phyloP scores from a whole-genome alignment of 2,113 vertebrate genomes.

The Ageneiosus marmoratus region DNA sequence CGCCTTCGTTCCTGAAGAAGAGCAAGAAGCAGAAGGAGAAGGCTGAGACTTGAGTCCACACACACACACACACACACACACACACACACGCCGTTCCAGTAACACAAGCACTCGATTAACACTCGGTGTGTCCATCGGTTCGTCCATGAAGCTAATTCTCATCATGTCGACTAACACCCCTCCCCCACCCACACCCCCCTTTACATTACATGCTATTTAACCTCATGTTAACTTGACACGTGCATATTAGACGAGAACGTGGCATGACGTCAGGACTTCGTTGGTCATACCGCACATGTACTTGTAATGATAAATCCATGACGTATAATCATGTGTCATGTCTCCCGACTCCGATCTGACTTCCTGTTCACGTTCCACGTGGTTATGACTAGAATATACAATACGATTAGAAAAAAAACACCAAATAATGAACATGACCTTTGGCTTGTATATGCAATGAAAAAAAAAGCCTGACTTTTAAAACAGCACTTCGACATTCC shows the following conservation, averaged over 20 bases:
- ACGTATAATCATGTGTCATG: slow-evolving; percentile 2
- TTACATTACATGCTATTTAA: slow-evolving; percentile 22
- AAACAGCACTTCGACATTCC: slow-evolving; percentile 70
- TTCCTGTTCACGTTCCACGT: slow-evolving; percentile 7
- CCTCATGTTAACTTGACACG: slow-evolving; percentile 54
- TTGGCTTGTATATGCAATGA: slow-evolving; percentile 62
- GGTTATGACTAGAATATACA: slow-evolving; percentile 28
- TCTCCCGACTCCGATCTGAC: slow-evolving; percentile 9
- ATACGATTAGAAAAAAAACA: neutral
- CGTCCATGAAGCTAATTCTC: neutral
- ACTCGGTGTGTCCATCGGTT: slow-evolving; percentile 50
- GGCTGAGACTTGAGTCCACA: slow-evolving; percentile 80
- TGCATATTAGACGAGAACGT: slow-evolving; percentile 62
- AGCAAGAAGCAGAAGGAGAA: slow-evolving; percentile 96
- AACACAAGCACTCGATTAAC: slow-evolving; percentile 13
- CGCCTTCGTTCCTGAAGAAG: slow-evolving; percentile 96
- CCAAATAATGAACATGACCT: slow-evolving; percentile 44
- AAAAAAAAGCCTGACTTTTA: slow-evolving; percentile 52
- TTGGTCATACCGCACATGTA: slow-evolving; percentile 60
- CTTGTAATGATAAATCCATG: slow-evolving; percentile 33
- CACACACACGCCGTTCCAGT: slow-evolving; percentile 20
- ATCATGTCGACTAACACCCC: no score
- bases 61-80: slow-evolving; percentile 16
- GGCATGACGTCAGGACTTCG: slow-evolving; percentile 59
- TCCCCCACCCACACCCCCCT: no score